Percentiles rank a stretch among this genome's conserved stretches.
Conservation (phyloP, 2,888 invertebrate genomes). For the Drosophila imparisetae region DNA sequence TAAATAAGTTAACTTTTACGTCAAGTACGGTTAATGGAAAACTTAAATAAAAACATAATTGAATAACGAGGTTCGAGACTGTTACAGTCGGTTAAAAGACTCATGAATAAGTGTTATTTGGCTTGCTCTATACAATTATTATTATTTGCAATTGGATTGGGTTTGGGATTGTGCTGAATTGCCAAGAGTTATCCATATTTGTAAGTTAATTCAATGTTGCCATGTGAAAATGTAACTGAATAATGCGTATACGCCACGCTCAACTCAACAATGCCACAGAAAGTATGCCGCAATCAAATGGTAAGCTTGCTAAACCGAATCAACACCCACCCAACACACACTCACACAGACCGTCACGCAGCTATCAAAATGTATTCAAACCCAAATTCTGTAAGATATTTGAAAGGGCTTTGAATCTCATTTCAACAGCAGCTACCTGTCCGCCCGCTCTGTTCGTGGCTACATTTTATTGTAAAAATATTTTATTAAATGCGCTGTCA, state of each 20-base stretch:
- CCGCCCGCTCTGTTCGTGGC: not conserved
- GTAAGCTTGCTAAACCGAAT: constrained; percentile 4
- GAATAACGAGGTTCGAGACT: not conserved
- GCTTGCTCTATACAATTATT: not conserved
- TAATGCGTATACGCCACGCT: constrained; percentile 38
- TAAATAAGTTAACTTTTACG: not conserved
- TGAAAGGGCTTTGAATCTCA: constrained; percentile 60
- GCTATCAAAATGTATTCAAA: constrained; percentile 51
- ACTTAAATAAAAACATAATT: not conserved
- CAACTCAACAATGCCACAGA: constrained; percentile 15
- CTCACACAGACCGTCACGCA: constrained; percentile 3
- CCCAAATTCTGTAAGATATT: constrained; percentile 65
- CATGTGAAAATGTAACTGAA: constrained; percentile 23
- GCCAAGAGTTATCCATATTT: not conserved
- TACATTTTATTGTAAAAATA: constrained; percentile 36
- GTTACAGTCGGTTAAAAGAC: not conserved
- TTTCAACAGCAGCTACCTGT: constrained; percentile 54
- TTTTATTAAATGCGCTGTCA: constrained; percentile 64
- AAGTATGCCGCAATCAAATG: constrained; percentile 38
- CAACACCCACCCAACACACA: constrained; percentile 8
- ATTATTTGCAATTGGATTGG: not conserved
- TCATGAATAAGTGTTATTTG: not conserved
- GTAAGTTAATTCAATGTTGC: constrained; percentile 7
- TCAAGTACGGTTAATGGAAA: not conserved
- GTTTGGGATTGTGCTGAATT: constrained; percentile 4